These are phyloP conservation scores for Emberiza fucata DNA, from an alignment of 2,113 vertebrate genomes.

Conservation along the genomic window DNA sequence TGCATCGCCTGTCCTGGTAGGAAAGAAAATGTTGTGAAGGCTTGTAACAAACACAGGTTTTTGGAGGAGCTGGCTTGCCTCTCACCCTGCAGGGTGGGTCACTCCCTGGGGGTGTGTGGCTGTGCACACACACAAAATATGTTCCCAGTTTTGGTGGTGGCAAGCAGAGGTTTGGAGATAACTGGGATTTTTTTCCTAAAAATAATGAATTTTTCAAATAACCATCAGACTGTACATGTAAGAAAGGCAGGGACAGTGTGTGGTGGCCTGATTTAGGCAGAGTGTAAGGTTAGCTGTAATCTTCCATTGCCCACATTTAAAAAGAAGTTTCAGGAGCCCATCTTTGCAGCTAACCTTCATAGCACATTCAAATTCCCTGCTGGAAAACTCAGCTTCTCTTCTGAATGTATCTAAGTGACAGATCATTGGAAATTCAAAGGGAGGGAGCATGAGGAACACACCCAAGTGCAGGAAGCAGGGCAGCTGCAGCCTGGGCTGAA, in stretches of 20 bases:
- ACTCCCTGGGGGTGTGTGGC: background rate
- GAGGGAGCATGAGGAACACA: background rate
- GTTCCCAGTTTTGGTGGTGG: background rate
- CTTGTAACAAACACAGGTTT: background rate
- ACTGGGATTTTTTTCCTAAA: background rate
- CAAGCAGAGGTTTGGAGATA: background rate
- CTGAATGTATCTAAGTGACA: background rate
- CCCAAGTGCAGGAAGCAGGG: background rate
- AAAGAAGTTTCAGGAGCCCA: background rate
- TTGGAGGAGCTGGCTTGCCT: background rate
- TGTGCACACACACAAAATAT: background rate
- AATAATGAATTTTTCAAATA: background rate
- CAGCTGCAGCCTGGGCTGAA: background rate
- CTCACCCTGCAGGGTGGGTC: background rate
- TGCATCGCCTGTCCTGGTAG: background rate
- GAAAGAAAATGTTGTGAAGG: background rate
- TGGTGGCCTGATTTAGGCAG: background rate
- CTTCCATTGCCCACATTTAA: background rate
- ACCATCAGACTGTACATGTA: background rate
- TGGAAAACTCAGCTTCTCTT: background rate
- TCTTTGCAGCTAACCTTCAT: background rate
- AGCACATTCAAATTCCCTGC: background rate
- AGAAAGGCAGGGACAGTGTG: background rate
- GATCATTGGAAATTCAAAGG: background rate
- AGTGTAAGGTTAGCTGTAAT: constrained; percentile 25